These are phyloP conservation scores for Bombyx mandarina DNA, from an alignment of 1,140 invertebrate species.

Conservation along the genomic window DNA sequence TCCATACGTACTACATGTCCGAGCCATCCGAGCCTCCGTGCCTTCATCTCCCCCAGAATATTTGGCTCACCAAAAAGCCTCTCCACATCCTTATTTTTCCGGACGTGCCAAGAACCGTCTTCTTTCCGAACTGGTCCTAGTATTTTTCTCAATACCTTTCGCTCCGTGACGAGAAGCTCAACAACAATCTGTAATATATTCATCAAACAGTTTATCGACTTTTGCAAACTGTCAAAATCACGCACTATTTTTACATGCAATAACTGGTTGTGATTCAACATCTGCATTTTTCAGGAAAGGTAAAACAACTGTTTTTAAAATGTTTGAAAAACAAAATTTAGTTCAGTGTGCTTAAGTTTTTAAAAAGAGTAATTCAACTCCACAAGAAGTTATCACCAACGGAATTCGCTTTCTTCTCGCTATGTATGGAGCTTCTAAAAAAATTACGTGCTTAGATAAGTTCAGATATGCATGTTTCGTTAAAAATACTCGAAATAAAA, in stretches of 20 bases:
- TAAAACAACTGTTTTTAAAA: slow-evolving; percentile 29
- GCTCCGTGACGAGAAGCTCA: neutral
- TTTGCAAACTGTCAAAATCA: neutral
- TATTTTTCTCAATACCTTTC: too few species aligned
- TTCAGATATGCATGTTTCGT: slow-evolving; percentile 29
- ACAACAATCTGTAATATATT: neutral
- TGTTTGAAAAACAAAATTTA: slow-evolving; percentile 27
- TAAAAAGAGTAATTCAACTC: slow-evolving; percentile 29
- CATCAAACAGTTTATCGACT: neutral
- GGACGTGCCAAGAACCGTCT: too few species aligned
- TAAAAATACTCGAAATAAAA: slow-evolving; percentile 29
- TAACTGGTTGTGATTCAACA: slow-evolving; percentile 15
- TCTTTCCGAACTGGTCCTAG: too few species aligned
- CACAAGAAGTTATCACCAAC: slow-evolving; percentile 25
- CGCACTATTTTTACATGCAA: neutral
- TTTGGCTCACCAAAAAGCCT: too few species aligned
- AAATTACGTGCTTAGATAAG: slow-evolving; percentile 30
- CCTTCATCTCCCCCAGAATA: too few species aligned
- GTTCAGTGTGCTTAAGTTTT: slow-evolving; percentile 28
- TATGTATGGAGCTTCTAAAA: slow-evolving; percentile 37
- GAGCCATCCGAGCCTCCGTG: too few species aligned
- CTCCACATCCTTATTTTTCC: too few species aligned
- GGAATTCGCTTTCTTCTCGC: too few species aligned
- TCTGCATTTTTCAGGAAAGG: slow-evolving; percentile 30
- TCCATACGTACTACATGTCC: too few species aligned